Evolutionary conservation across 2,888 invertebrate species (phyloP).

Genomic region (Phyllotreta striolata): DNA sequence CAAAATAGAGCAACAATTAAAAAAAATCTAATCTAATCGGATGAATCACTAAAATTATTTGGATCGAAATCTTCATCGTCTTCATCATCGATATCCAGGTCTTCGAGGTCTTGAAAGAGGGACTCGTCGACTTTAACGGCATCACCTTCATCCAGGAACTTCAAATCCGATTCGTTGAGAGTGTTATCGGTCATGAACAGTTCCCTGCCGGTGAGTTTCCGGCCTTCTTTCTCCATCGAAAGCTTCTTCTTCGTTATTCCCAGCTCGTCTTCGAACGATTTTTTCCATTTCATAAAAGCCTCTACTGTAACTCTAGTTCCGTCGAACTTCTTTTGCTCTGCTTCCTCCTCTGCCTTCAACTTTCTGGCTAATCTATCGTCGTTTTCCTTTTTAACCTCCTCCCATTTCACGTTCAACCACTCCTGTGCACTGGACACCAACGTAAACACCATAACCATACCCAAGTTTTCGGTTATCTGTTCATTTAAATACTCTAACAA

Average conservation of each 20-base stretch:
- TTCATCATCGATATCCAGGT: conserved; percentile 77
- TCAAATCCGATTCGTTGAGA: conserved; percentile 94
- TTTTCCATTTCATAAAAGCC: conserved; percentile 93
- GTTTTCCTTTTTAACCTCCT: conserved; percentile 74
- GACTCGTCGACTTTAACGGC: conserved; percentile 93
- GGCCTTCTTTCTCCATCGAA: conserved; percentile 74
- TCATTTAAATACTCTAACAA: conserved; percentile 73
- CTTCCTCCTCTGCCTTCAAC: conserved; percentile 82
- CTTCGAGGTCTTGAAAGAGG: conserved; percentile 88
- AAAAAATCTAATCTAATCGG: conserved; percentile 36
- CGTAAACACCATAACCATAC: conserved; percentile 98
- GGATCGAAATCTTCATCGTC: conserved; percentile 69
- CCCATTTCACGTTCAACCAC: conserved; percentile 88
- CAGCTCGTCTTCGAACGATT: conserved; percentile 90
- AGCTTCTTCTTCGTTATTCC: conserved; percentile 75
- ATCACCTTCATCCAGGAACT: conserved; percentile 89
- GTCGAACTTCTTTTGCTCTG: conserved; percentile 92
- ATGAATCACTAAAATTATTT: conserved; percentile 51
- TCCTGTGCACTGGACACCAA: conserved; percentile 93
- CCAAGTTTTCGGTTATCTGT: conserved; percentile 86
- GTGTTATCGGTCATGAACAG: conserved; percentile 93
- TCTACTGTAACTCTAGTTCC: conserved; percentile 96
- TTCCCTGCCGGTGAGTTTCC: conserved; percentile 91
- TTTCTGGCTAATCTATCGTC: conserved; percentile 76
- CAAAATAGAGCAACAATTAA: neutral